Evolutionary conservation across 2,797 vertebrate species (phyloP).

Genomic region (Sciurus vulgaris): DNA sequence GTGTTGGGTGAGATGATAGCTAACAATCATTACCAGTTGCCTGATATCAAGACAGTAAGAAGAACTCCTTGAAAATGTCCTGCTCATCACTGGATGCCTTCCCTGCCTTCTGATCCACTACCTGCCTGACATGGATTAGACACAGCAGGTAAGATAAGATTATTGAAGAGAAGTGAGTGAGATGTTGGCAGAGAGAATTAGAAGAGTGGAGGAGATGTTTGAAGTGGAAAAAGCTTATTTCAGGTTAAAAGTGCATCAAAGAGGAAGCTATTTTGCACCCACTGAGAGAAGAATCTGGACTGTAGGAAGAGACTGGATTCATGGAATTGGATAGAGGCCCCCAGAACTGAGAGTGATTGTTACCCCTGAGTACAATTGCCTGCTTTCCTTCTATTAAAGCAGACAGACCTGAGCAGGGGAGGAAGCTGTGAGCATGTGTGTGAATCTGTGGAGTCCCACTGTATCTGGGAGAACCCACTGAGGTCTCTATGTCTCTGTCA

Average conservation of each 20-base stretch:
- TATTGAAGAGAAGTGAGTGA: neutral
- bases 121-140: neutral
- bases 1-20: neutral
- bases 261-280: neutral
- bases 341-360: neutral
- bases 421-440: too few relatives aligned
- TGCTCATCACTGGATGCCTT: neutral
- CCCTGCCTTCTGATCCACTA: neutral
- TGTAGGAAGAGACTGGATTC: neutral
- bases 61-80: neutral
- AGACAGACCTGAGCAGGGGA: neutral
- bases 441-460: neutral
- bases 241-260: neutral
- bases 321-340: neutral
- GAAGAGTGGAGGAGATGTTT: neutral
- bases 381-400: neutral
- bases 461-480: neutral
- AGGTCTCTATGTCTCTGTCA: too few relatives aligned
- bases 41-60: neutral
- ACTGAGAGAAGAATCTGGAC: neutral
- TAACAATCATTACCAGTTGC: neutral
- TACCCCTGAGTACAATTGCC: neutral
- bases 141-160: neutral
- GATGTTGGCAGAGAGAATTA: neutral
- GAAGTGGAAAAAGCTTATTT: neutral